Percentiles rank a stretch among this genome's conserved stretches.
Evolutionary conservation across 2,113 vertebrate species (phyloP).

Genomic region (Rhinoptilus africanus): DNA sequence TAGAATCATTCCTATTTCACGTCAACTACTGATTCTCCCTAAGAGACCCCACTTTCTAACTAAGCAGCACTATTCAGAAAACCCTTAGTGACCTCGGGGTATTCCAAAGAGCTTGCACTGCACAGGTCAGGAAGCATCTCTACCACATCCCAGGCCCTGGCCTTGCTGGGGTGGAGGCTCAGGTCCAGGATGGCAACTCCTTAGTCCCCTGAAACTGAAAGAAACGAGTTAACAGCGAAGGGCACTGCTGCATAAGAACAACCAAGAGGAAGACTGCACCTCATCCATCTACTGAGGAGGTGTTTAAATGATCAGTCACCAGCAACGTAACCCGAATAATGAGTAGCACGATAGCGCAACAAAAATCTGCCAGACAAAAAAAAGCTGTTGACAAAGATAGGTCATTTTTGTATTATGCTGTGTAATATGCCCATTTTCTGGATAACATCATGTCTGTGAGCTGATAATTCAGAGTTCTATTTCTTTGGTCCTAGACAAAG

Average conservation of each 20-base stretch:
- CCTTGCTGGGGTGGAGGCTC: background rate
- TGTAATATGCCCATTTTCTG: background rate
- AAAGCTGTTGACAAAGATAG: background rate
- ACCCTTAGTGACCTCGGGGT: rapidly evolving
- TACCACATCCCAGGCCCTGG: background rate
- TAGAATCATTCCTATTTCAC: background rate
- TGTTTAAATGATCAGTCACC: background rate
- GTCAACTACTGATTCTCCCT: background rate
- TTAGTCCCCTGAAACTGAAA: background rate
- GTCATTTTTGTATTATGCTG: background rate
- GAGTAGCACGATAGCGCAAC: rapidly evolving
- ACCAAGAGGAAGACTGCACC: background rate
- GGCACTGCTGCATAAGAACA: background rate
- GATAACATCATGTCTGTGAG: background rate
- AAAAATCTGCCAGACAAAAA: background rate
- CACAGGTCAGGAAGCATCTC: background rate
- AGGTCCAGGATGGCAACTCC: background rate
- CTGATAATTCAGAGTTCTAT: background rate
- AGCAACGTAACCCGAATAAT: background rate
- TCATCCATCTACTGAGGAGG: background rate
- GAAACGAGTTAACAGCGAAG: background rate
- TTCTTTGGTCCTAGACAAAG: background rate
- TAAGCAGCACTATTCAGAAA: background rate
- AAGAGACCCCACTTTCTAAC: background rate
- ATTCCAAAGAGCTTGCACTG: background rate